These are phyloP conservation scores for Nanorana parkeri DNA, from an alignment of 2,113 vertebrate genomes.

Conservation along the genomic window DNA sequence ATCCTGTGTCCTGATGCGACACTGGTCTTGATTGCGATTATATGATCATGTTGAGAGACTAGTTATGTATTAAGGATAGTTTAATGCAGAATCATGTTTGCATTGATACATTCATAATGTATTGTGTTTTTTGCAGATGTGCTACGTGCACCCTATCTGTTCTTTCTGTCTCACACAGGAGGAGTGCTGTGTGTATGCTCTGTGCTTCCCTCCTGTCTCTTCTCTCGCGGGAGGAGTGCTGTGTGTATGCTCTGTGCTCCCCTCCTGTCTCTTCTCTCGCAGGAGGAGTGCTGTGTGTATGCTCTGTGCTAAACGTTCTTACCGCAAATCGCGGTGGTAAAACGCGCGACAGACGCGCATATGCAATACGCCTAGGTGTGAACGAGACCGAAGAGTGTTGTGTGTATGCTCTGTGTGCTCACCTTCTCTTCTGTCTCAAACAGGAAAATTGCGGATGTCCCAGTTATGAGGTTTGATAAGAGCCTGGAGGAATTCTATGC, in stretches of 20 bases:
- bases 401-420: too few species aligned
- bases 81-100: too few species aligned
- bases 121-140: too few species aligned
- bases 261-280: neutral
- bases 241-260: neutral
- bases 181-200: neutral
- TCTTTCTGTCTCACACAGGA: neutral
- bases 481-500: slow-evolving; percentile 94
- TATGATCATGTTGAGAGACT: too few species aligned
- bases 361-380: too few species aligned
- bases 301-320: neutral
- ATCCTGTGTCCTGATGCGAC: too few species aligned
- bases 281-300: neutral
- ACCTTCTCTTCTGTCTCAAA: neutral
- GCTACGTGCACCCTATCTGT: too few species aligned
- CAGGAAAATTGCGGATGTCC: slow-evolving; percentile 85
- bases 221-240: neutral
- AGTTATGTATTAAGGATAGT: too few species aligned
- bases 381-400: neutral
- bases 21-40: too few species aligned
- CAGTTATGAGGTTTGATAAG: slow-evolving; percentile 90
- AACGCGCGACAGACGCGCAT: too few species aligned
- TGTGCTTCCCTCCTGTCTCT: neutral
- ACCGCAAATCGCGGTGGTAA: too few species aligned
- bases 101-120: too few species aligned